Evolutionary conservation across 2,888 invertebrate genomes (phyloP).

Genomic region (Neria commutata): DNA sequence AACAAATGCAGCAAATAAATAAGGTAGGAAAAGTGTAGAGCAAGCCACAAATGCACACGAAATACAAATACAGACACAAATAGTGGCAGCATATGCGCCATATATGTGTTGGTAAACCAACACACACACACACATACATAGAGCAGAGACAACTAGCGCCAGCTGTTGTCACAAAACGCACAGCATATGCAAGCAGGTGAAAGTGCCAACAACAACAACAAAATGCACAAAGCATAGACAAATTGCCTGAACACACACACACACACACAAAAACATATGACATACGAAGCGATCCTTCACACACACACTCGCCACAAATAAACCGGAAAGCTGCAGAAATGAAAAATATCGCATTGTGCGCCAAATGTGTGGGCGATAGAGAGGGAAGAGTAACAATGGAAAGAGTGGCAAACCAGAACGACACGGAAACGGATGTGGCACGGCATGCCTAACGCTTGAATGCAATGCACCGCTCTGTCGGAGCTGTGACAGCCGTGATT

Average conservation of each 20-base stretch:
- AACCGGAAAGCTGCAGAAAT: background rate
- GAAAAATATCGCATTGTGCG: too few relatives aligned
- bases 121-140: background rate
- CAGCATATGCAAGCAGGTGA: slow-evolving; percentile 1
- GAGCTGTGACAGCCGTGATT: background rate
- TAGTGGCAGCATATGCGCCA: too few relatives aligned
- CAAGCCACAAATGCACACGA: background rate
- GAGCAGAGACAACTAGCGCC: background rate
- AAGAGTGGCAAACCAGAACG: slow-evolving; percentile 5
- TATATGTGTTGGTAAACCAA: background rate
- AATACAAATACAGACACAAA: too few relatives aligned
- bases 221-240: background rate
- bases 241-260: background rate
- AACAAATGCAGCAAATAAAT: background rate
- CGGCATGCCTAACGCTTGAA: slow-evolving; percentile 25
- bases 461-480: slow-evolving; percentile 4
- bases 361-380: too few relatives aligned
- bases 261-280: background rate
- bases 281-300: too few relatives aligned
- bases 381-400: background rate
- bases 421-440: slow-evolving; percentile 36
- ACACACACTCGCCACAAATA: too few relatives aligned
- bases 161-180: background rate
- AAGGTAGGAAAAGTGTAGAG: background rate
- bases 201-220: background rate